A percentile compares a stretch with the other conserved stretches of the same genome.
phyloP scores from a whole-genome alignment of 1,140 invertebrate species.

The Leptopilina boulardi region DNA sequence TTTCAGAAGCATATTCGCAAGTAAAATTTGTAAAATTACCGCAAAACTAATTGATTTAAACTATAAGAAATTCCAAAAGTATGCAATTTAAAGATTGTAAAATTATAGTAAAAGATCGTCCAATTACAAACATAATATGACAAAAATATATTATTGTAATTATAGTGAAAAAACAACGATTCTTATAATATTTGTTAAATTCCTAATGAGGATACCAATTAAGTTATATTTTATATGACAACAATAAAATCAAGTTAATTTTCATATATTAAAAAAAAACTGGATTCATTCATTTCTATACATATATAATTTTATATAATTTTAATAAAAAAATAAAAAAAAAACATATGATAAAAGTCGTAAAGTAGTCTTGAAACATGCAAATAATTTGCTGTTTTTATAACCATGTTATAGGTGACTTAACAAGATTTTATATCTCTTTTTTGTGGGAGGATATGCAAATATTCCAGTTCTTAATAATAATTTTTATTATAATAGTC shows the following conservation, averaged over 20 bases:
- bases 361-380: constrained; percentile 17
- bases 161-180: background rate
- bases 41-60: background rate
- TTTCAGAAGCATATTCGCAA: too few species aligned
- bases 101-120: background rate
- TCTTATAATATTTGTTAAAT: background rate
- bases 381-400: constrained; percentile 18
- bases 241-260: constrained; percentile 8
- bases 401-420: constrained; percentile 9
- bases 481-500: constrained; percentile 18
- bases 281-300: constrained; percentile 10
- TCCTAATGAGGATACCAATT: background rate
- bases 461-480: constrained; percentile 18
- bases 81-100: background rate
- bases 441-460: constrained; percentile 16
- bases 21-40: too few species aligned
- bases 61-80: background rate
- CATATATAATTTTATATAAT: constrained; percentile 4
- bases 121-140: background rate
- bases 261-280: background rate
- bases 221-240: background rate
- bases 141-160: background rate
- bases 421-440: constrained; percentile 18
- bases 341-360: background rate
- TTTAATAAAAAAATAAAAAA: background rate